These are phyloP conservation scores for Alethe castanea DNA, from an alignment of 2,113 vertebrate species.

Conservation along the genomic window DNA sequence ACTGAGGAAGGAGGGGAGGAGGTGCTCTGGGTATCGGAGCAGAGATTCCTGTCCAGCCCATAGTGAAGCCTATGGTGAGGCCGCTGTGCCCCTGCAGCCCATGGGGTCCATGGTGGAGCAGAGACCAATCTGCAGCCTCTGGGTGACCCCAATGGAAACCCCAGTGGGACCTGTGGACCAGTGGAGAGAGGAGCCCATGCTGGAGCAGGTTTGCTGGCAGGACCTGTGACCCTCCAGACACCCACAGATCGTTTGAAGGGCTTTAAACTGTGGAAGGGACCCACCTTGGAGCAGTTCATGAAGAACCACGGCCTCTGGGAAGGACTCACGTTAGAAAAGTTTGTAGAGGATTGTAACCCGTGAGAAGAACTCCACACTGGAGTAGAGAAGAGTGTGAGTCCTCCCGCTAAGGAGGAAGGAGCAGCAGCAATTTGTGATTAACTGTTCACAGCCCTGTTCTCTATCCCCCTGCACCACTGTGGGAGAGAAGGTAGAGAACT, in stretches of 20 bases:
- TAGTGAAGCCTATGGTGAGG: background rate
- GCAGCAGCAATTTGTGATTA: background rate
- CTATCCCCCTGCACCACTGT: background rate
- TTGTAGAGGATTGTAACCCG: rapidly evolving
- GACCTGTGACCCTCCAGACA: background rate
- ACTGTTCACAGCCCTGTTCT: background rate
- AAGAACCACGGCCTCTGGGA: background rate
- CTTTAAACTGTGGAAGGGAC: rapidly evolving
- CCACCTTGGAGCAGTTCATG: background rate
- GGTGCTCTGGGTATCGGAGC: background rate
- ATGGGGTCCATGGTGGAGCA: too few species aligned
- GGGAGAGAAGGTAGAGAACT: background rate
- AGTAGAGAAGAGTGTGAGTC: background rate
- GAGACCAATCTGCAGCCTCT: background rate
- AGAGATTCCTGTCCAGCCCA: rapidly evolving
- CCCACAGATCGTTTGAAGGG: background rate
- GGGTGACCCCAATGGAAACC: background rate
- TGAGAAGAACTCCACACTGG: background rate
- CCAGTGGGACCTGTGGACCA: rapidly evolving
- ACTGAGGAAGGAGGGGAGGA: background rate
- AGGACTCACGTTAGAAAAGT: background rate
- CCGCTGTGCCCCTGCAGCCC: background rate
- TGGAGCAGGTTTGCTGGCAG: background rate
- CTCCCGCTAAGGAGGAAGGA: background rate
- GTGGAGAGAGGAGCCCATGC: background rate